These are phyloP conservation scores for Falcaria lacertinaria DNA, from an alignment of 2,888 invertebrate genomes.

Conservation along the genomic window DNA sequence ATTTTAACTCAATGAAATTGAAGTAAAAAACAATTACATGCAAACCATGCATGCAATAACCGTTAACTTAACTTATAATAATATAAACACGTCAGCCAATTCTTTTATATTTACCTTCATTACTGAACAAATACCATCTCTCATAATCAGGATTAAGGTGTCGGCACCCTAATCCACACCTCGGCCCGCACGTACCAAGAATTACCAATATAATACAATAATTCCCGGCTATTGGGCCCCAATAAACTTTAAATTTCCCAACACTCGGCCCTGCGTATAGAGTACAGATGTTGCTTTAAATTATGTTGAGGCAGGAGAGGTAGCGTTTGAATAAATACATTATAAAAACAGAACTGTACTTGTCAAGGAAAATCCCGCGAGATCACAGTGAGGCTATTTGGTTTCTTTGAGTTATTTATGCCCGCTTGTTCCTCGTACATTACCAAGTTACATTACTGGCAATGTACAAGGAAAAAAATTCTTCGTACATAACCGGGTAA, in stretches of 20 bases:
- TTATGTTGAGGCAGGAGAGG: conserved; percentile 10
- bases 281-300: conserved; percentile 41
- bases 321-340: not conserved
- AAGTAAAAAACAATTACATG: too few species aligned
- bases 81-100: not conserved
- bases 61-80: not conserved
- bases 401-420: too few species aligned
- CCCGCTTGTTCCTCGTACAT: too few species aligned
- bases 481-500: too few species aligned
- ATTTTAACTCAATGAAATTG: too few species aligned
- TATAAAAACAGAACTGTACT: too few species aligned
- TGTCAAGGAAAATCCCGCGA: too few species aligned
- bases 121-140: not conserved
- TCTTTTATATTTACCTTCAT: not conserved
- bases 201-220: conserved; percentile 30
- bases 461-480: too few species aligned
- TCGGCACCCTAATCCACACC: conserved; percentile 13
- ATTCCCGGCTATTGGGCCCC: conserved; percentile 31
- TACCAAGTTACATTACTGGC: too few species aligned
- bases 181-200: conserved; percentile 22
- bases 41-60: too few species aligned
- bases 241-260: conserved; percentile 56
- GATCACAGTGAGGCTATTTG: too few species aligned
- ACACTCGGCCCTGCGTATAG: conserved; percentile 47
- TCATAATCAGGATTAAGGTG: not conserved